phyloP scores from a whole-genome alignment of 2,888 invertebrate species.

The Protonemura montana region DNA sequence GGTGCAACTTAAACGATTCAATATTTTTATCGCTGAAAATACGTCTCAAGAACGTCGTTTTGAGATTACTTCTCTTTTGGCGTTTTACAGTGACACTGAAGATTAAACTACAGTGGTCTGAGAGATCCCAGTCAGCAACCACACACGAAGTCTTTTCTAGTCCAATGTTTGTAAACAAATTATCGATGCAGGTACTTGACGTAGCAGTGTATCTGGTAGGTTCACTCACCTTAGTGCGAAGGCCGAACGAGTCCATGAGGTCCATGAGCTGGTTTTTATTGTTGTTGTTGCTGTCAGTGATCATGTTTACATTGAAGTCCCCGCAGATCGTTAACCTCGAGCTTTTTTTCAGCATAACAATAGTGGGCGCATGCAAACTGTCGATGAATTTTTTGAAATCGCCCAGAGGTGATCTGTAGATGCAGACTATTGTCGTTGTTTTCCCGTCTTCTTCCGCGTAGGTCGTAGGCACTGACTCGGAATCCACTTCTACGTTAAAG shows the following conservation, averaged over 20 bases:
- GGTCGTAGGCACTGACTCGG: background rate
- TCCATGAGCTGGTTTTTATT: background rate
- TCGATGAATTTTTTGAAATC: background rate
- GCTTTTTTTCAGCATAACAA: background rate
- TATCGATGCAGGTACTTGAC: background rate
- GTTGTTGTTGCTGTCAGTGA: background rate
- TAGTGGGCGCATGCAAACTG: background rate
- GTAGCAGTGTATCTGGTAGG: background rate
- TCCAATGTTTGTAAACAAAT: constrained; percentile 7
- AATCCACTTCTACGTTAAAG: background rate
- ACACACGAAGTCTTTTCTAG: background rate
- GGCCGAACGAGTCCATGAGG: background rate
- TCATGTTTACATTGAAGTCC: background rate
- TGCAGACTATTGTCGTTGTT: background rate
- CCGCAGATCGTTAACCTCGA: background rate
- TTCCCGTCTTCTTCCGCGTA: background rate
- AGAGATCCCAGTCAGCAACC: background rate
- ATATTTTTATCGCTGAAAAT: background rate
- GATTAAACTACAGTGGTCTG: constrained; percentile 1
- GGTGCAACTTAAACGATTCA: background rate
- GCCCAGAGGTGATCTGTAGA: background rate
- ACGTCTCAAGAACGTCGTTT: background rate
- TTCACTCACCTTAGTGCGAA: background rate
- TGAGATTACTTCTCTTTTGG: background rate
- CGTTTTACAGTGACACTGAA: background rate